Base-by-base conservation (phyloP, 1,140 invertebrate species). In the Drosophila funebris region DNA sequence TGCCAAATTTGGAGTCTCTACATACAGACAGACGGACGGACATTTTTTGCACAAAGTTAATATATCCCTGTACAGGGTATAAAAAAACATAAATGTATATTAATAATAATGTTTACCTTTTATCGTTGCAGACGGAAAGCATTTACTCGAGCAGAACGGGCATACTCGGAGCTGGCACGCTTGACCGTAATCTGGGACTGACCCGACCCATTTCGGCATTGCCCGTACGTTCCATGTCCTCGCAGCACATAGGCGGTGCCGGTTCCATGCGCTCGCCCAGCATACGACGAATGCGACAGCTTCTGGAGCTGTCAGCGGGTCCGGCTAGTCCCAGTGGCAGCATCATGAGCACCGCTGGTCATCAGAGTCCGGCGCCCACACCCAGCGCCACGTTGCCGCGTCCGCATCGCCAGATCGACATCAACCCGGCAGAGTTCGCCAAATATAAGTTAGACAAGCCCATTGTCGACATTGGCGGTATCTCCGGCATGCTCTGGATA, bases 371-470 rank as follows among this genome's bases (percentile, higher is more conserved):
- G 24, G 95, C 94, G 61, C 95, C 93, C 18, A 97, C 95, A 82
- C 96, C 94, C 14, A 95, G 95, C 54, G 95, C 95, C 3, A 95
- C 96, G 20, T 94, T 96, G 80, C 95, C 96, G 29, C 93, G 95
- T 80, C 93, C 93, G 74, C 93, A 95, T 80, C 93, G 96, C 89
- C 95, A 96, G 90, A 93, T 97, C 78, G 96, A 97, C 92, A 97
- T 97, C 80, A 97, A 97, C 94, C 96, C 96, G 83, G 96, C 96
- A 95, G 97, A 98, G 93, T 98, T 97, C 92, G 94, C 97, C 79
- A 97, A 97, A 92, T 98, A 98, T 92, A 97, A 97, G 92, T 95
- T 97, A 90, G 97, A 97, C 81, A 97, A 96, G 88, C 94, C 95
- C 7, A 93, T 82, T 77, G 93, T 91, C 72, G 93, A 89, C 18